Base-by-base conservation (phyloP, 2,113 vertebrate species). In the Heliornis fulica region DNA sequence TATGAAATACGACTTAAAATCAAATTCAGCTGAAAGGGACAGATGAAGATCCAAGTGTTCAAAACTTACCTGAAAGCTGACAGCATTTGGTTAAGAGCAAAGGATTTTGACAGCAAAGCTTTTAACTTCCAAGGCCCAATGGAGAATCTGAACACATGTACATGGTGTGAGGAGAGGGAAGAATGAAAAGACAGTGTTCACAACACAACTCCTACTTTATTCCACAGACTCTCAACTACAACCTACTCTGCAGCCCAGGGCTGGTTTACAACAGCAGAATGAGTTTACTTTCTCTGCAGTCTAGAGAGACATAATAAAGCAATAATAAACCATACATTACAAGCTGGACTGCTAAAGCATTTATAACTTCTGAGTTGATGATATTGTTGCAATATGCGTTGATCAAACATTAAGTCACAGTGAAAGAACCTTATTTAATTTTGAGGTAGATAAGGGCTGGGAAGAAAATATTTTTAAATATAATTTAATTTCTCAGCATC, bases 391-490 rank as follows among this genome's bases (percentile, higher is more conserved):
- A 87, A 50, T 9, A 81, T 29, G 23, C 36, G 34, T 13, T 86
- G 32, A 71, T 68, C 40, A 94, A 94, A 80, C 46, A 56, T 53
- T 88, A 87, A 64, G 40, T 61, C 32, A 54, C 15, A 3, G 32
- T 57, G 36, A 21, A 83, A 69, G 32, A 92, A 89, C 2, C 7
- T 13, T 63, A 8, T n/a, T 54, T 68, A 50, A 81, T 94, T 40
- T 78, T 34, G 81, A 84, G 53, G 79, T 95, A 65, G 46, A 69
- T 94, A 93, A 90, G 59, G 29, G 36, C 84, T 78, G 64, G 83
- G 45, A 95, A 97, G 93, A 66, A 93, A 95, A 57, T 94, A 83
- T 68, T 91, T 81, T 93, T 40, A 88, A 89, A 89, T 95, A 93
- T 63, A n/a, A 94, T 93, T 96, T 96, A 56, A 80, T 74, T 83